A percentile compares a stretch with the other conserved stretches of the same genome.
These are phyloP conservation scores for Platysteira castanea DNA, from an alignment of 2,113 vertebrate species.

Conservation along the genomic window DNA sequence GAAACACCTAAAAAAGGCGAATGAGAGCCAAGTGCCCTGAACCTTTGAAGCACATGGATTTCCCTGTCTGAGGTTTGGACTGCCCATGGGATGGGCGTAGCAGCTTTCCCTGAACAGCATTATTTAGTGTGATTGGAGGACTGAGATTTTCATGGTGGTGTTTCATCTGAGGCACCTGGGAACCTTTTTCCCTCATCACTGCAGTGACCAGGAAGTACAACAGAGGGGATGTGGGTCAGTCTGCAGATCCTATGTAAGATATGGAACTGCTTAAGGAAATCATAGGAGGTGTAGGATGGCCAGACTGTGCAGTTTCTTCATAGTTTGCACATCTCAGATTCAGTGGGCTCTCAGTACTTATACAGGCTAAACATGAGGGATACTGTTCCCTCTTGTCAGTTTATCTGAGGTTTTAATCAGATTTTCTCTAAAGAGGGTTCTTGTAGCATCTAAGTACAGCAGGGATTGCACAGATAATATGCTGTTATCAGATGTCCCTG, in stretches of 20 bases:
- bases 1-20: not conserved
- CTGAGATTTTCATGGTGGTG: not conserved
- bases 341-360: not conserved
- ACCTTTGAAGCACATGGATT: not conserved
- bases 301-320: not conserved
- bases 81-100: not conserved
- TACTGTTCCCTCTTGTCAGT: not conserved
- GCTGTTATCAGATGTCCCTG: not conserved
- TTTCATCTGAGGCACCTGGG: not conserved
- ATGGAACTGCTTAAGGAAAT: not conserved
- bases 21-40: not conserved
- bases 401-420: not conserved
- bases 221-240: not conserved
- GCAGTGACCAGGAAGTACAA: not conserved
- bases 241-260: not conserved
- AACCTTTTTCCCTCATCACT: not conserved
- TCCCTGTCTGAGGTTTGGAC: not conserved
- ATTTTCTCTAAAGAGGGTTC: not conserved
- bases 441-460: not conserved
- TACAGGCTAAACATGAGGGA: not conserved
- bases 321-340: fast-evolving
- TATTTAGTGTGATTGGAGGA: not conserved
- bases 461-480: not conserved
- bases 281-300: no score
- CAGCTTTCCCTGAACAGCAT: not conserved